Evolutionary conservation across 2,113 vertebrate genomes (phyloP).

Genomic region (Anas platyrhynchos): DNA sequence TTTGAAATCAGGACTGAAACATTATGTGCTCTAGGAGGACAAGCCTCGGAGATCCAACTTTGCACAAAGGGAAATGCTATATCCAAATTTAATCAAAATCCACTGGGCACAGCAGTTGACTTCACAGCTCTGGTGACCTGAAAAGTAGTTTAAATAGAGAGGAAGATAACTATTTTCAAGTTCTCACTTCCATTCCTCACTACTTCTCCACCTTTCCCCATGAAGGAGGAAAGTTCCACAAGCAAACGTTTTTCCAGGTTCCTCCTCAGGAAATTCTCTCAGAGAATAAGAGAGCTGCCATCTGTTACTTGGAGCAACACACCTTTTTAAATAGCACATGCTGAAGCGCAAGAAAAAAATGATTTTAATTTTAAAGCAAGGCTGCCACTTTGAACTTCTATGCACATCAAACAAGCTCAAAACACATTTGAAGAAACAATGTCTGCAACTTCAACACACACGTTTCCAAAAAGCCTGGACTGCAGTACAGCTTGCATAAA

Average conservation of each 20-base stretch:
- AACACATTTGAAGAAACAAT: neutral
- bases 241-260: neutral
- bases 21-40: slow-evolving; percentile 22
- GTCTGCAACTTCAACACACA: rapidly evolving
- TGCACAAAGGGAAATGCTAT: slow-evolving; percentile 10
- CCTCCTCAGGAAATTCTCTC: neutral
- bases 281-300: neutral
- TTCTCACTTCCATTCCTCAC: neutral
- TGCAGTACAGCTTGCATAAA: neutral
- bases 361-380: neutral
- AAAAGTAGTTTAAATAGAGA: slow-evolving; percentile 44
- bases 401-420: neutral
- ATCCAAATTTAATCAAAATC: slow-evolving; percentile 48
- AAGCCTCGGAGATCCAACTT: slow-evolving; percentile 37
- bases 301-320: neutral
- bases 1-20: slow-evolving; percentile 50
- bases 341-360: neutral
- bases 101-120: slow-evolving; percentile 38
- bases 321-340: neutral
- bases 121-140: neutral
- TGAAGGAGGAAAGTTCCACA: neutral
- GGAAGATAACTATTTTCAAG: neutral
- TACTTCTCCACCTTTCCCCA: neutral
- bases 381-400: neutral
- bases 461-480: neutral